phyloP scores from a whole-genome alignment of 2,113 vertebrate species.

The Takifugu flavidus region DNA sequence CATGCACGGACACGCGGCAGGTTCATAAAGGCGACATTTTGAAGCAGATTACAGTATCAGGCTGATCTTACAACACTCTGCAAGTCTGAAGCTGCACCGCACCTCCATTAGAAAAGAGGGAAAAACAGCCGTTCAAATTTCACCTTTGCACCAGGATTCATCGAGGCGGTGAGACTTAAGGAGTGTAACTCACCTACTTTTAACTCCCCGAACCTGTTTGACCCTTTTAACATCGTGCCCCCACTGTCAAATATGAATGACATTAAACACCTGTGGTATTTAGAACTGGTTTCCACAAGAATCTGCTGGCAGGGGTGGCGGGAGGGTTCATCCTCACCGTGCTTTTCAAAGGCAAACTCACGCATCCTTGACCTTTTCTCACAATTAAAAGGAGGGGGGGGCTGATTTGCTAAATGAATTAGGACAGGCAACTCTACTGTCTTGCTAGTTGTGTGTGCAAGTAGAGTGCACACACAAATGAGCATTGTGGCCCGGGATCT shows the following conservation, averaged over 20 bases:
- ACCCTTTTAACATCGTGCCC: constrained; percentile 33
- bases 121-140: constrained; percentile 18
- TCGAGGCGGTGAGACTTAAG: background rate
- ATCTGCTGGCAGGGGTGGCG: no score
- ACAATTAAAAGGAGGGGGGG: no score
- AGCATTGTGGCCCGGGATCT: no score
- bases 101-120: constrained; percentile 16
- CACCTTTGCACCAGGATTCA: constrained; percentile 7
- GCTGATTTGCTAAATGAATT: no score
- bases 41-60: constrained; percentile 21
- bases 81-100: constrained; percentile 37
- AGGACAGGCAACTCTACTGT: no score
- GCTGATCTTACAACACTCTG: constrained; percentile 26
- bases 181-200: constrained; percentile 11
- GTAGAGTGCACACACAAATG: no score
- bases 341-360: no score
- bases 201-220: constrained; percentile 24
- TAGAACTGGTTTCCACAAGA: constrained; percentile 5
- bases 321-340: no score
- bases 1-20: constrained; percentile 3
- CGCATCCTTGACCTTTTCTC: no score
- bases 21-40: constrained; percentile 6
- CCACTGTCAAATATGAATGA: constrained; percentile 26
- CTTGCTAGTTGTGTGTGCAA: no score
- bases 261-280: constrained; percentile 51